A percentile compares a stretch with the other conserved stretches of the same genome.
Evolutionary conservation across 2,888 invertebrate species (phyloP).

Genomic region (Pristionchus entomophagus): DNA sequence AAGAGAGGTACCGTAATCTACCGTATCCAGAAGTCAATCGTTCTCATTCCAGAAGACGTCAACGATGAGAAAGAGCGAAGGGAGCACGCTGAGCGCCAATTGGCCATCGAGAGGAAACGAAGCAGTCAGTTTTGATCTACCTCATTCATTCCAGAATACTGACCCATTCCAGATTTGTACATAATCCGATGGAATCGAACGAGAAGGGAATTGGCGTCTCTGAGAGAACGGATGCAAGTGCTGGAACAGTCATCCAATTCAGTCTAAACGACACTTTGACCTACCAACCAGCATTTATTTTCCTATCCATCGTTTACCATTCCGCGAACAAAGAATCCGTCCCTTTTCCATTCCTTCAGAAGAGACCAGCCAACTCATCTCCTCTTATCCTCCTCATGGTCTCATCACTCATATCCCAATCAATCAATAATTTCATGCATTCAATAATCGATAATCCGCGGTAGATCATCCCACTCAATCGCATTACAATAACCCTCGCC

Average conservation of each 20-base stretch:
- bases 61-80: neutral
- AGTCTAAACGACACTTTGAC: neutral
- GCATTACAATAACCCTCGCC: conserved; percentile 28
- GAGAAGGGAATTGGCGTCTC: neutral
- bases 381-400: neutral
- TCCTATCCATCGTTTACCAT: neutral
- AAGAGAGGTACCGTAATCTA: neutral
- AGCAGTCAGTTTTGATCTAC: neutral
- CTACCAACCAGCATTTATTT: neutral
- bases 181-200: conserved; percentile 34
- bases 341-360: neutral
- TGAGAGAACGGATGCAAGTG: neutral
- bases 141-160: neutral
- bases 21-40: neutral
- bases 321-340: too few species aligned
- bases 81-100: neutral
- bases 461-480: conserved; percentile 21
- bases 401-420: conserved; percentile 37
- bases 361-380: neutral
- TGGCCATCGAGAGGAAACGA: conserved; percentile 17
- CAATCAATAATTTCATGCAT: conserved; percentile 17
- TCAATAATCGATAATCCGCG: conserved; percentile 35
- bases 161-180: neutral
- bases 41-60: neutral
- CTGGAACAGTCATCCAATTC: neutral